Percentiles rank a stretch among this genome's conserved stretches.
Conservation (phyloP, 2,113 vertebrate species). For the Hippocampus zosterae region DNA sequence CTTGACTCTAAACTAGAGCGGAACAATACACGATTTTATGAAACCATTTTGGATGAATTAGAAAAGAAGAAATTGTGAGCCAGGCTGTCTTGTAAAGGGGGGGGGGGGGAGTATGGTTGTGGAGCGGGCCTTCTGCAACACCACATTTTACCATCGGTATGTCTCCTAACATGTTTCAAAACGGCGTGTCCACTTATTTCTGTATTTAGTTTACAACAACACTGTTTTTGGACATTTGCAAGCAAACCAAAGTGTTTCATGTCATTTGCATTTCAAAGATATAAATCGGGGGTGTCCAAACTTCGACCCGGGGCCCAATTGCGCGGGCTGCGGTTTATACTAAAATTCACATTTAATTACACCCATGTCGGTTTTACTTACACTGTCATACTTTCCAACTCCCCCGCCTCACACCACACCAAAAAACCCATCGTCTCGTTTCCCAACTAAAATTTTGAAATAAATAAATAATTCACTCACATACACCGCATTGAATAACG, state of each 20-base stretch:
- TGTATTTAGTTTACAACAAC: conserved; percentile 17
- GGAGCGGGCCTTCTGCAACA: no score
- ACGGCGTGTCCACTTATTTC: conserved; percentile 10
- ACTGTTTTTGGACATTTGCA: conserved; percentile 42
- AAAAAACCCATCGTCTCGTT: background rate
- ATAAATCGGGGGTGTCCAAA: conserved; percentile 4
- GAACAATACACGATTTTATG: background rate
- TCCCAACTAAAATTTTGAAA: no score
- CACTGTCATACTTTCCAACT: background rate
- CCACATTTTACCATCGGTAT: conserved; percentile 38
- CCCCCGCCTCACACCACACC: background rate
- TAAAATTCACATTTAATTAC: no score
- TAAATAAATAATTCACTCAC: no score
- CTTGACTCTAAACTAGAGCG: no score
- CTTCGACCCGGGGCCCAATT: background rate
- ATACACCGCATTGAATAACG: background rate
- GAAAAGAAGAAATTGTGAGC: background rate
- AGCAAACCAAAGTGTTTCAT: conserved; percentile 72
- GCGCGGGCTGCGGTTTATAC: background rate
- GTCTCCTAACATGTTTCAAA: conserved; percentile 8
- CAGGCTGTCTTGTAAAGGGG: conserved; percentile 23
- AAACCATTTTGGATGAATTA: background rate
- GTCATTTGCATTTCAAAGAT: conserved; percentile 36
- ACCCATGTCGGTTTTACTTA: background rate
- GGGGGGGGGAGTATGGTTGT: no score